Evolutionary conservation across 2,113 vertebrate species (phyloP).

Genomic region (Cervus canadensis): DNA sequence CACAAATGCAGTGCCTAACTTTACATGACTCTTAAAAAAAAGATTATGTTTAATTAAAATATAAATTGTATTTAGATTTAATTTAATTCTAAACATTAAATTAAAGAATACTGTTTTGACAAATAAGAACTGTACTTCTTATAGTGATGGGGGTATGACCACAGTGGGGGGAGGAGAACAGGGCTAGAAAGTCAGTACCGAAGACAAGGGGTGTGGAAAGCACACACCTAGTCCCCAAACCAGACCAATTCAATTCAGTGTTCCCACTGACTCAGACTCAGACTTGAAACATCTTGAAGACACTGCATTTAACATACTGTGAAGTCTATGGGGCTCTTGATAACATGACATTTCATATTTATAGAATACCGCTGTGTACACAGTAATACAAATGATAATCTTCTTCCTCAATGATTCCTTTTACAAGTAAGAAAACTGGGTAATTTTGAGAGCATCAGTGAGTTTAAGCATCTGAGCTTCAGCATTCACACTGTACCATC

Average conservation of each 20-base stretch:
- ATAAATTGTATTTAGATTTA: background rate
- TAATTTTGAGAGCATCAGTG: background rate
- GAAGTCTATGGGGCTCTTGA: background rate
- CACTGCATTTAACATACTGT: background rate
- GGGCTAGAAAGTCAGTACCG: background rate
- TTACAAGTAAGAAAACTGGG: background rate
- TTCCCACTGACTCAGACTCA: background rate
- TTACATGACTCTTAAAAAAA: background rate
- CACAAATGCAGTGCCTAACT: background rate
- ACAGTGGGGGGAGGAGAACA: background rate
- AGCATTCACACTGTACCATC: background rate
- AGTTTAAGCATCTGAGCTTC: background rate
- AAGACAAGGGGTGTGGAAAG: background rate
- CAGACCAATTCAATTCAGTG: background rate
- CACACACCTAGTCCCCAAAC: rapidly evolving
- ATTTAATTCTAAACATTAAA: background rate
- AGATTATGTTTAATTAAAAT: background rate
- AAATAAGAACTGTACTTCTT: background rate
- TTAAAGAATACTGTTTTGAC: background rate
- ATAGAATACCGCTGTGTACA: background rate
- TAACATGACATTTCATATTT: background rate
- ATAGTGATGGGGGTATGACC: no score
- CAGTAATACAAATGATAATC: background rate
- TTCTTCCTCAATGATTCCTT: background rate
- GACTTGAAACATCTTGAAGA: background rate